A percentile compares a stretch with the other conserved stretches of the same genome.
phyloP scores from a whole-genome alignment of 2,113 vertebrate species.

The Psephotus haematonotus region DNA sequence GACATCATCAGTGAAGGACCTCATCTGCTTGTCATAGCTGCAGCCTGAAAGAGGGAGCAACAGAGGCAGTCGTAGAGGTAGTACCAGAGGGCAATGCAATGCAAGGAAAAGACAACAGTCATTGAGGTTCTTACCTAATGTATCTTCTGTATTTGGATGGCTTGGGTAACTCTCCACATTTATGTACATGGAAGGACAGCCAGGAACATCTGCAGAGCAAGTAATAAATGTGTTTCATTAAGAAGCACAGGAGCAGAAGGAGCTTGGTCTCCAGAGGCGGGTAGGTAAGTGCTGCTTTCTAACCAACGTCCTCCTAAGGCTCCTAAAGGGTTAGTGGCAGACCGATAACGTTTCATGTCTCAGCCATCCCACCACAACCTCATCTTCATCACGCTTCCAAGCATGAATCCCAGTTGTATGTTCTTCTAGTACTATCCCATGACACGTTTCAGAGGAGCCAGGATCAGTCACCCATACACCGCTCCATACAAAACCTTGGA shows the following conservation, averaged over 20 bases:
- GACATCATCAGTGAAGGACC: slow-evolving; percentile 82
- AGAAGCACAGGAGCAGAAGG: slow-evolving; percentile 9
- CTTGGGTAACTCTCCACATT: slow-evolving; percentile 82
- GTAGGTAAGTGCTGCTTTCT: slow-evolving; percentile 30
- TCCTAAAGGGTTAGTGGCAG: background rate
- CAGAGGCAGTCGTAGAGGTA: rapidly evolving
- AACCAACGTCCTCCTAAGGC: rapidly evolving
- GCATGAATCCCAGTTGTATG: rapidly evolving
- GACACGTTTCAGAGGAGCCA: background rate
- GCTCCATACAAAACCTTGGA: background rate
- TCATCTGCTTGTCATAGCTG: slow-evolving; percentile 83
- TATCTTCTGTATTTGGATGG: slow-evolving; percentile 79
- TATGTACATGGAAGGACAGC: slow-evolving; percentile 87
- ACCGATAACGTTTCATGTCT: no score
- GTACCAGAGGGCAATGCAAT: rapidly evolving
- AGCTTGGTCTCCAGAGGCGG: slow-evolving; percentile 28
- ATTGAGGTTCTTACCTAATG: slow-evolving; percentile 43
- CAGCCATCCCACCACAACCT: background rate
- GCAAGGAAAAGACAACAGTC: background rate
- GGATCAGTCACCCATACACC: background rate
- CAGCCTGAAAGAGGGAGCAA: slow-evolving; percentile 79
- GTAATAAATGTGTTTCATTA: background rate
- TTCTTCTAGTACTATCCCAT: background rate
- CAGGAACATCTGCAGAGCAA: slow-evolving; percentile 83
- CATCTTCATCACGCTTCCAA: rapidly evolving